These are phyloP conservation scores for Desoria tigrina DNA, from an alignment of 2,888 invertebrate species.

Conservation along the genomic window DNA sequence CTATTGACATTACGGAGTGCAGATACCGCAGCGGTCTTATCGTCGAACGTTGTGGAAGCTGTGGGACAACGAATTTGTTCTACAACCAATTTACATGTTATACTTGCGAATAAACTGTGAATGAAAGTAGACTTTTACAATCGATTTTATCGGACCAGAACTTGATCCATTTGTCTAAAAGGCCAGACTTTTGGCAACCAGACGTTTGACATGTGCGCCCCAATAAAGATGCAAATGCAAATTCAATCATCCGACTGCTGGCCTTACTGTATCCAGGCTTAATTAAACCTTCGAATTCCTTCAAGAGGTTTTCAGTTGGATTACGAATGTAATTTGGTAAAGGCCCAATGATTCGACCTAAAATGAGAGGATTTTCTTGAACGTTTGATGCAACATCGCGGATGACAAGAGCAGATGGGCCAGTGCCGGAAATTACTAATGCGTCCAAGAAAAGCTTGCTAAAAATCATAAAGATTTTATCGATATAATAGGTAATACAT, in stretches of 20 bases:
- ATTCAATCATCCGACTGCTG: slow-evolving; percentile 48
- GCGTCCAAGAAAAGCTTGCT: slow-evolving; percentile 52
- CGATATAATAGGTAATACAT: background rate
- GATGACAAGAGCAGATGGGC: slow-evolving; percentile 50
- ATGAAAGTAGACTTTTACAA: slow-evolving; percentile 20
- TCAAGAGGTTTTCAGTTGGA: slow-evolving; percentile 52
- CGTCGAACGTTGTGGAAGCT: slow-evolving; percentile 40
- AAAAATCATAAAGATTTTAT: too few species aligned
- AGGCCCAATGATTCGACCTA: slow-evolving; percentile 42
- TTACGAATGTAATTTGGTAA: slow-evolving; percentile 50
- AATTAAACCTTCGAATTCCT: slow-evolving; percentile 48
- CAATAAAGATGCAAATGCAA: slow-evolving; percentile 49
- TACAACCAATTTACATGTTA: too few species aligned
- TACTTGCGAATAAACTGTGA: too few species aligned
- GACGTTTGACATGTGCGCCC: slow-evolving; percentile 47
- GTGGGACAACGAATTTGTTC: too few species aligned
- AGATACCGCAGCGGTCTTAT: slow-evolving; percentile 49
- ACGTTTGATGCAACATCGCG: slow-evolving; percentile 45
- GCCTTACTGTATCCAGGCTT: slow-evolving; percentile 35
- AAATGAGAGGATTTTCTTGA: slow-evolving; percentile 39
- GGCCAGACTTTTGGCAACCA: slow-evolving; percentile 44
- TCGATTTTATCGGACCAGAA: slow-evolving; percentile 44
- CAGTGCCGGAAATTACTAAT: slow-evolving; percentile 51
- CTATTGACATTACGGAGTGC: slow-evolving; percentile 45
- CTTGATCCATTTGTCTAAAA: slow-evolving; percentile 49